phyloP scores from a whole-genome alignment of 2,797 vertebrate species.

The Podarcis lilfordi region DNA sequence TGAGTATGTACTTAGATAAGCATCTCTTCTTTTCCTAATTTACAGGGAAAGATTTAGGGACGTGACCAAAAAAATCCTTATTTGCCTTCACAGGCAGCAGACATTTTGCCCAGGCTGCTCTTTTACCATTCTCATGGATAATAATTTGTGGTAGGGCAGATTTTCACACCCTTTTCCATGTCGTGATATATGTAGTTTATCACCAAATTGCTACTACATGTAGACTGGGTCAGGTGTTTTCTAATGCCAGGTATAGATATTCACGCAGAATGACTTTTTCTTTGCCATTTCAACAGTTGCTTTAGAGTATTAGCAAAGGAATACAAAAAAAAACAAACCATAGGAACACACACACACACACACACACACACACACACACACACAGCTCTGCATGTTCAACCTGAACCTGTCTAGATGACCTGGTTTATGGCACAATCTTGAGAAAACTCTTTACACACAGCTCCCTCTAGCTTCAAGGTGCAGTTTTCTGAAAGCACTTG shows the following conservation, averaged over 20 bases:
- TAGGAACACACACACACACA: background rate
- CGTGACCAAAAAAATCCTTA: background rate
- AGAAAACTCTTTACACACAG: background rate
- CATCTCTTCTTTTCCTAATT: constrained; percentile 47
- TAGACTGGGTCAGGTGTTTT: background rate
- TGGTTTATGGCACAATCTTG: background rate
- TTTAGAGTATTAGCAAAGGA: background rate
- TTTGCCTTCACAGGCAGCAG: background rate
- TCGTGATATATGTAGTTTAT: too few species aligned
- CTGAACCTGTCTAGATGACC: background rate
- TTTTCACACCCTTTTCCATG: background rate
- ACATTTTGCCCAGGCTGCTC: background rate
- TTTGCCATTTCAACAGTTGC: background rate
- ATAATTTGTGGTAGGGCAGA: background rate
- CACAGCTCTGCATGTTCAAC: background rate
- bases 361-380: too few species aligned
- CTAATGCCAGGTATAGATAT: background rate
- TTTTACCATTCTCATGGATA: background rate
- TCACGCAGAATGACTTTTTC: background rate
- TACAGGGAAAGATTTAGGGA: constrained; percentile 31
- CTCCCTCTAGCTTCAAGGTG: background rate
- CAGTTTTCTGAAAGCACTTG: background rate
- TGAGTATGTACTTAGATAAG: constrained; percentile 26
- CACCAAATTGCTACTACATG: too few species aligned
- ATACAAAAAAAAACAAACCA: background rate